Evolutionary conservation across 1,140 invertebrate genomes (phyloP), one percentile per base, ranked within the genome.

Genomic region (Semibalanus balanoides): DNA sequence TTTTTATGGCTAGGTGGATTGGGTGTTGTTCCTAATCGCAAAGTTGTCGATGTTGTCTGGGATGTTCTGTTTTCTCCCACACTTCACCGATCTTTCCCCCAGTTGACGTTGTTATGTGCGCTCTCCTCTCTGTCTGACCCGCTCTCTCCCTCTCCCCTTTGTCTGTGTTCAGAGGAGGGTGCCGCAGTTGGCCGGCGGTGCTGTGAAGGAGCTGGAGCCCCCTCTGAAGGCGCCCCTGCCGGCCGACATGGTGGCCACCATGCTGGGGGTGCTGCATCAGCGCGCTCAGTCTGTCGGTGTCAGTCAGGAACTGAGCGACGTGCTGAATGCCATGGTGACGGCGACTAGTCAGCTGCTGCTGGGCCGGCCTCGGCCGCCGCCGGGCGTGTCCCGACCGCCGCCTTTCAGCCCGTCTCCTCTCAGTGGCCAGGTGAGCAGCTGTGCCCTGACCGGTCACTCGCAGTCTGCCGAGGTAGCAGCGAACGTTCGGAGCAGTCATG

Each of bases 171-270:
- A 94, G 82, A 86, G 93, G 77, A 85, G 95, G 75, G 95, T 93
- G 82, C 94, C 94, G 1, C 93, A 93, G 83, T 87, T 96, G 11
- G 0, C 11, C 3, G 70, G 70, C n/a, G 29, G 70, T 3, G 3
- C 28, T 3, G 19, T 30, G 28, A 29, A 28, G 29, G 70, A 72
- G 70, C 70, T 72, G 70, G 70, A 72, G n/a, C n/a, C 11, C 3
- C 70, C 70, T 1, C 29, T 22, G 11, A 29, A 29, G 70, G 90
- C 90, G n/a, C 92, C 93, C 80, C 82, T 98, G 64, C 92, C 95
- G 14, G 89, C 90, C 73, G 96, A 98, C 84, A 96, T 95, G 0
- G 85, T 98, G 0, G 89, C 88, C 11, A 95, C 92, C 0, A 95
- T 98, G 84, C 84, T 97, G 9, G 86, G 89, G 30, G 96, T 93